phyloP scores from a whole-genome alignment of 1,140 invertebrate genomes.

The Drosophila sp. region DNA sequence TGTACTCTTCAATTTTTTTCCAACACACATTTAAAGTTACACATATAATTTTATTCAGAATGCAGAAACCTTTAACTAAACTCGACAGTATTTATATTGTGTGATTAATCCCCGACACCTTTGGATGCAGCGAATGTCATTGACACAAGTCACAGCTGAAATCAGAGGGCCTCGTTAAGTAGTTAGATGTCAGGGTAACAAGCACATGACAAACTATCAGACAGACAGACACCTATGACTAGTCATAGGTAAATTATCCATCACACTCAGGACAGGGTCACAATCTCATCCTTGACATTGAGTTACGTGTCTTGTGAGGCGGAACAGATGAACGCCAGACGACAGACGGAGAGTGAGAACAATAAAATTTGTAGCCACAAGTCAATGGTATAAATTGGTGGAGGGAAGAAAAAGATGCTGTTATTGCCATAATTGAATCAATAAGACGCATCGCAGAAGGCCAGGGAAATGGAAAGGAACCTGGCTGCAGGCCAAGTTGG shows the following conservation, averaged over 20 bases:
- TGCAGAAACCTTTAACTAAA: too few species aligned
- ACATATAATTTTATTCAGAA: too few species aligned
- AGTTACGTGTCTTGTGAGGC: conserved; percentile 25
- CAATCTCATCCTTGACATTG: conserved; percentile 62
- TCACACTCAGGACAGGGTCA: conserved; percentile 48
- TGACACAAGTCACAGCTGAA: conserved; percentile 3
- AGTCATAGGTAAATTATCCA: conserved; percentile 61
- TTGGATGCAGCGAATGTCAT: conserved; percentile 5
- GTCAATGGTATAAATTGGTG: conserved; percentile 9
- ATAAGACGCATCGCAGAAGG: conserved; percentile 49
- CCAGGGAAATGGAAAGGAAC: conserved; percentile 25
- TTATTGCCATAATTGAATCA: conserved; percentile 76
- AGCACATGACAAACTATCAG: conserved; percentile 46
- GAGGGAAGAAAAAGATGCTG: conserved; percentile 55
- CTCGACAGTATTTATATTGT: background rate
- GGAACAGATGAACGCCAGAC: background rate
- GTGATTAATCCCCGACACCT: background rate
- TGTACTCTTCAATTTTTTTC: too few species aligned
- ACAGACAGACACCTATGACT: too few species aligned
- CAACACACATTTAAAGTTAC: too few species aligned
- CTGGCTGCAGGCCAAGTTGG: conserved; percentile 52
- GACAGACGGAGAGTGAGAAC: background rate
- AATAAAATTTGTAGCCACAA: conserved; percentile 22
- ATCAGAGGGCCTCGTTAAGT: conserved; percentile 15
- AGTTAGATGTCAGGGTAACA: background rate